Evolutionary conservation across 2,888 invertebrate species (phyloP).

Genomic region (Chironomus riparius): DNA sequence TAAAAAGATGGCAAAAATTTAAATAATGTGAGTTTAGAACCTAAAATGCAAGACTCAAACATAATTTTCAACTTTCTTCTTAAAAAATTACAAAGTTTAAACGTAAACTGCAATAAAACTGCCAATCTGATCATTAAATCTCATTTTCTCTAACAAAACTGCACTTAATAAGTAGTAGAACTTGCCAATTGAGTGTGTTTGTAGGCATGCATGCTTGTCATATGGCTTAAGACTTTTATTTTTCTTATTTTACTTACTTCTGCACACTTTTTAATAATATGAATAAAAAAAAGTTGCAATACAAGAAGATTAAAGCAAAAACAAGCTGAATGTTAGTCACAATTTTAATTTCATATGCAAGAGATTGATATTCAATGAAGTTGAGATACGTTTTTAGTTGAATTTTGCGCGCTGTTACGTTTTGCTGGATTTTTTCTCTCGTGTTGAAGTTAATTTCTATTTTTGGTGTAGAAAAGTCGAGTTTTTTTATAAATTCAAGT

Average conservation of each 20-base stretch:
- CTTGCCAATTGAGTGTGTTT: neutral
- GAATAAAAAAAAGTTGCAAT: constrained; percentile 7
- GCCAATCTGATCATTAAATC: too few species aligned
- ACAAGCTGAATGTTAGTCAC: neutral
- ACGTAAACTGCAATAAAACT: too few species aligned
- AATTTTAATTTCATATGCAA: neutral
- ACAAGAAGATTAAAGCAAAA: constrained; percentile 5
- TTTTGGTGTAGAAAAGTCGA: neutral
- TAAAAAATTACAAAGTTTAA: too few species aligned
- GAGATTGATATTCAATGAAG: constrained; percentile 19
- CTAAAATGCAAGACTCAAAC: too few species aligned
- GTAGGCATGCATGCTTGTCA: constrained; percentile 15
- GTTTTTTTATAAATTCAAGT: neutral
- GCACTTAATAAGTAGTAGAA: neutral
- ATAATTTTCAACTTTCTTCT: too few species aligned
- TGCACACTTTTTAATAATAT: neutral
- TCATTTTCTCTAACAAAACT: neutral
- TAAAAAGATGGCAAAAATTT: too few species aligned
- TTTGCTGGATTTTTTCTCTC: neutral
- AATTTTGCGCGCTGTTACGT: neutral
- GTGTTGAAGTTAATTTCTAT: neutral
- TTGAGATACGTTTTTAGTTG: neutral
- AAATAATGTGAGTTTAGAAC: too few species aligned
- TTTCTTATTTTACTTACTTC: neutral
- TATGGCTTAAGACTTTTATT: neutral